Evolutionary conservation across 2,797 vertebrate genomes (phyloP).

Genomic region (Streptopelia turtur): DNA sequence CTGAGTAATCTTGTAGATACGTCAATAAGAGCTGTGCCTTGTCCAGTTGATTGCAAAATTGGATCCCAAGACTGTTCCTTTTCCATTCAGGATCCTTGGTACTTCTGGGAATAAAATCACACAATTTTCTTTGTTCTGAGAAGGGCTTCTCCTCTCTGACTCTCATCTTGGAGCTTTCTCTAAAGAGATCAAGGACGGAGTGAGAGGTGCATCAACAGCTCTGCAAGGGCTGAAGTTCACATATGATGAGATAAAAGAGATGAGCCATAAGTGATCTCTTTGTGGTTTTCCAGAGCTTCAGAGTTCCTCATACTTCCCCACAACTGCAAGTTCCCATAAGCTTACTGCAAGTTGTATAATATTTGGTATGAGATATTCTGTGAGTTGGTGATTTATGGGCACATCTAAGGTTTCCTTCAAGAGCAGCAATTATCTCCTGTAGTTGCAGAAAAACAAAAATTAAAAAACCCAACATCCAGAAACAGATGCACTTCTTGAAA

Average conservation of each 20-base stretch:
- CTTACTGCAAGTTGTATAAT: background rate
- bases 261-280: background rate
- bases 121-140: background rate
- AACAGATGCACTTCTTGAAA: background rate
- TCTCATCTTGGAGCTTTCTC: background rate
- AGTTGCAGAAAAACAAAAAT: slow-evolving; percentile 11
- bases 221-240: background rate
- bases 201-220: background rate
- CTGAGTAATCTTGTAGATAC: background rate
- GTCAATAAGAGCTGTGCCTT: background rate
- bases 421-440: background rate
- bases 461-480: background rate
- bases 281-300: background rate
- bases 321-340: background rate
- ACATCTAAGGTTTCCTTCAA: background rate
- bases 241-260: background rate
- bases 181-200: background rate
- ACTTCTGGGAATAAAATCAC: background rate
- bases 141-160: background rate
- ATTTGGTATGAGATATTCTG: background rate
- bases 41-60: background rate
- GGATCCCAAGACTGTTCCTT: background rate
- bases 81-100: background rate
- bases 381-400: background rate
- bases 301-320: background rate